These are phyloP conservation scores for Hylaea fasciaria DNA, from an alignment of 2,888 invertebrate genomes.

Conservation along the genomic window DNA sequence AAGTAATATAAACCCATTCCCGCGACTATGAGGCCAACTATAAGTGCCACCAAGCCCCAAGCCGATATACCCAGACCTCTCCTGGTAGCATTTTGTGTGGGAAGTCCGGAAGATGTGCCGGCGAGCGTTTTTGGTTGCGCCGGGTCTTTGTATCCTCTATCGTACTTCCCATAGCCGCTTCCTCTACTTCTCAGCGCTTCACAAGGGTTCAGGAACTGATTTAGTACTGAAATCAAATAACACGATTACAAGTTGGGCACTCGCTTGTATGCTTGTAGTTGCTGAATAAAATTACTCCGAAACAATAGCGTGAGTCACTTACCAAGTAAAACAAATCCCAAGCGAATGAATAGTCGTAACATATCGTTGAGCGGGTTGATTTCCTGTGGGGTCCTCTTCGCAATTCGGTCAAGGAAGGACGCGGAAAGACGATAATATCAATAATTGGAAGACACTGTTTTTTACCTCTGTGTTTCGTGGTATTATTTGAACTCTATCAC, in stretches of 20 bases:
- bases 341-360: conserved; percentile 61
- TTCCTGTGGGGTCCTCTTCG: conserved; percentile 51
- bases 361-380: conserved; percentile 54
- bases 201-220: conserved; percentile 53
- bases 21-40: conserved; percentile 79
- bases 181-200: conserved; percentile 51
- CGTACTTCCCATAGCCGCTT: conserved; percentile 43
- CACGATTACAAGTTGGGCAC: not conserved
- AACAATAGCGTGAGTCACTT: conserved; percentile 45
- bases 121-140: conserved; percentile 51
- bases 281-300: conserved; percentile 25
- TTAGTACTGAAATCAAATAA: conserved; percentile 60
- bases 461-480: not conserved
- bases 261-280: not conserved
- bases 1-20: conserved; percentile 86
- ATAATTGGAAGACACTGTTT: not conserved
- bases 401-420: conserved; percentile 33
- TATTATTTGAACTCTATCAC: not conserved
- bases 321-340: conserved; percentile 65
- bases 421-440: no score
- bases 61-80: conserved; percentile 85
- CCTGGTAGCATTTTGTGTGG: conserved; percentile 58
- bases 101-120: conserved; percentile 57
- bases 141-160: conserved; percentile 48
- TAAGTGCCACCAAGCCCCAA: conserved; percentile 86